These are phyloP conservation scores for Ameiurus melas DNA, from an alignment of 2,113 vertebrate genomes.

Conservation along the genomic window DNA sequence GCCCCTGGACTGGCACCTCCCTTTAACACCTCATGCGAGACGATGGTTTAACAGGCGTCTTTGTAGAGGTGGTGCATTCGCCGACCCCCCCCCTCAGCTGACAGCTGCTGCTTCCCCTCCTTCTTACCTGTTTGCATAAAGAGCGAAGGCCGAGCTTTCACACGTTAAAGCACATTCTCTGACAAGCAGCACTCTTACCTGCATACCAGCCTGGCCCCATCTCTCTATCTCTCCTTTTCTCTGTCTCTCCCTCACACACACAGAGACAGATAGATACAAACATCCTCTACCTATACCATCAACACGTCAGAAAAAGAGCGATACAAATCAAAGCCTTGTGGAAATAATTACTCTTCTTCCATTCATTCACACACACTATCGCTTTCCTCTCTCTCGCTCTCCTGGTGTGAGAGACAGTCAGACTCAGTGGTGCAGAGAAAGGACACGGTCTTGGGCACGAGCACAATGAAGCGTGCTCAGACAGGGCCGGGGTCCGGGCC, in stretches of 20 bases:
- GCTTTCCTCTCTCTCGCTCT: slow-evolving; percentile 59
- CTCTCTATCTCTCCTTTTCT: background rate
- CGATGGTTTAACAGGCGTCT: slow-evolving; percentile 49
- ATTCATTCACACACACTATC: slow-evolving; percentile 23
- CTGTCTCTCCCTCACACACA: slow-evolving; percentile 20
- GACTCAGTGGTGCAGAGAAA: slow-evolving; percentile 46
- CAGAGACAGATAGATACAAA: slow-evolving; percentile 16
- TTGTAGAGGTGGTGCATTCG: slow-evolving; percentile 42
- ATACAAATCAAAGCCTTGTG: background rate
- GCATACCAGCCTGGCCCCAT: slow-evolving; percentile 45
- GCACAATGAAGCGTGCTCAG: slow-evolving; percentile 49
- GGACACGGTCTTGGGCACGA: slow-evolving; percentile 45
- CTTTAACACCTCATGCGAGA: slow-evolving; percentile 58
- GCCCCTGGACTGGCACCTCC: slow-evolving; percentile 47
- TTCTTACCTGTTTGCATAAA: slow-evolving; percentile 50
- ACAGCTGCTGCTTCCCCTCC: slow-evolving; percentile 49
- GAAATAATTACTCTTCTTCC: background rate
- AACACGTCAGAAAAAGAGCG: background rate
- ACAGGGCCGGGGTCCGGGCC: slow-evolving; percentile 42
- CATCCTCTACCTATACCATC: background rate
- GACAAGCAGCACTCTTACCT: slow-evolving; percentile 40
- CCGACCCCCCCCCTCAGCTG: background rate
- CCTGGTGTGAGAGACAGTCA: slow-evolving; percentile 62
- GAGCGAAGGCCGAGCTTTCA: slow-evolving; percentile 49
- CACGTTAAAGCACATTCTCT: slow-evolving; percentile 50